These are phyloP conservation scores for Chunga burmeisteri DNA, from an alignment of 2,113 vertebrate species.

Conservation along the genomic window DNA sequence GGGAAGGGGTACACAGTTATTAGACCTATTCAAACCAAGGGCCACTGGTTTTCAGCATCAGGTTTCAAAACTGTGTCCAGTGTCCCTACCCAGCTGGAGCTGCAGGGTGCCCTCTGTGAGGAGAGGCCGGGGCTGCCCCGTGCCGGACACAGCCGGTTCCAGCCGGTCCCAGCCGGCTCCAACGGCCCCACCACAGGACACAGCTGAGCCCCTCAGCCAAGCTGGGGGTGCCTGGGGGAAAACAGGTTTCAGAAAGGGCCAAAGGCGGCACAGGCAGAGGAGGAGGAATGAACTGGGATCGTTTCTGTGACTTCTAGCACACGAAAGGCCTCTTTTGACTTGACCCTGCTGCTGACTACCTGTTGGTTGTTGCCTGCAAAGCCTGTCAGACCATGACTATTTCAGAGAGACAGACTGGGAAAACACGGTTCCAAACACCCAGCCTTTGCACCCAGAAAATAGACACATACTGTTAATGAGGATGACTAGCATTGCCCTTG, in stretches of 20 bases:
- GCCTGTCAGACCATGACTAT: not conserved
- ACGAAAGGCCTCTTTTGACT: not conserved
- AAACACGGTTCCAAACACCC: not conserved
- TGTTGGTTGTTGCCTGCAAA: not conserved
- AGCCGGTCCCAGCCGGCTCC: too few species aligned
- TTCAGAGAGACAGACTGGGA: not conserved
- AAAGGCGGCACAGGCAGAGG: not conserved
- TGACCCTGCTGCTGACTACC: not conserved
- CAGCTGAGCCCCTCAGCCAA: not conserved
- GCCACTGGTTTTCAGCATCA: not conserved
- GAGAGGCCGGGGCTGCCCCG: too few species aligned
- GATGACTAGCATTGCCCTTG: not conserved
- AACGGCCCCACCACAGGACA: not conserved
- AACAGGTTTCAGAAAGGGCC: not conserved
- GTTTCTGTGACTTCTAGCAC: not conserved
- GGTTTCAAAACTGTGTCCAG: fast-evolving
- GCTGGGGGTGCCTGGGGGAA: fast-evolving
- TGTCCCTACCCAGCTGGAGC: fast-evolving
- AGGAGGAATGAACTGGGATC: not conserved
- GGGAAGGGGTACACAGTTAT: not conserved
- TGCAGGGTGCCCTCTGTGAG: fast-evolving
- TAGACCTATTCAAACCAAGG: not conserved
- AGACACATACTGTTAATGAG: not conserved
- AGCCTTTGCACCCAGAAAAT: not conserved
- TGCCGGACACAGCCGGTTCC: too few species aligned